A percentile compares a stretch with the other conserved stretches of the same genome.
Conservation (phyloP, 2,797 vertebrate genomes). For the Lophura swinhoii region DNA sequence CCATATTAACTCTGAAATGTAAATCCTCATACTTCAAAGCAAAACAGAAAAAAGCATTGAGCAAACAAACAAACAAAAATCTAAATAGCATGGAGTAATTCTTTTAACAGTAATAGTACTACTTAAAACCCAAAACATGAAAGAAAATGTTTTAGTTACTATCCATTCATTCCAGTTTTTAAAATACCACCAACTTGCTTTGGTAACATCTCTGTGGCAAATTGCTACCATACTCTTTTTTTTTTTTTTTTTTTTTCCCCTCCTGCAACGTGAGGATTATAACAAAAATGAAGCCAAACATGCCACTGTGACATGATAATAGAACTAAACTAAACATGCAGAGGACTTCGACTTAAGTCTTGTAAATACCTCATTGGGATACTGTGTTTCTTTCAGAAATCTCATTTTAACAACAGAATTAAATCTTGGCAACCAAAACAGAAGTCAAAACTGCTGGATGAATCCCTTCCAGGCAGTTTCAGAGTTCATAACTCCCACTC, state of each 20-base stretch:
- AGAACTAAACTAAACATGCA: not conserved
- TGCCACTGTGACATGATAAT: not conserved
- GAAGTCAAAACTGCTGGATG: not conserved
- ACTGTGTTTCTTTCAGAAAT: not conserved
- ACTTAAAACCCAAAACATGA: not conserved
- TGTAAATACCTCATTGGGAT: not conserved
- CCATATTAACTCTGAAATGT: not conserved
- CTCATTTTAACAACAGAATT: conserved; percentile 8
- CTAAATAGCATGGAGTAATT: not conserved
- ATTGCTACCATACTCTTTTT: not conserved
- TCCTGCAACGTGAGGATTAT: not conserved
- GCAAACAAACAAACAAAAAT: no score
- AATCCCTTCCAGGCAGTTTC: conserved; percentile 5
- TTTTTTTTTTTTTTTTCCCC: not conserved
- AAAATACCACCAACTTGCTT: not conserved
- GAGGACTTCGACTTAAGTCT: not conserved
- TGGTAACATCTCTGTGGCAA: not conserved
- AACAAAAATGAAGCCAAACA: not conserved
- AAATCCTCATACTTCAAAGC: not conserved
- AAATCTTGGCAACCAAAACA: not conserved
- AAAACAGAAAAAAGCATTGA: not conserved
- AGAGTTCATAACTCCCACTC: not conserved
- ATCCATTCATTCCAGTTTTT: not conserved
- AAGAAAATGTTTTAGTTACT: not conserved
- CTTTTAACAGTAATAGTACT: not conserved